Base-by-base conservation (phyloP, 2,888 invertebrate species). In the Sphaerophoria taeniata region DNA sequence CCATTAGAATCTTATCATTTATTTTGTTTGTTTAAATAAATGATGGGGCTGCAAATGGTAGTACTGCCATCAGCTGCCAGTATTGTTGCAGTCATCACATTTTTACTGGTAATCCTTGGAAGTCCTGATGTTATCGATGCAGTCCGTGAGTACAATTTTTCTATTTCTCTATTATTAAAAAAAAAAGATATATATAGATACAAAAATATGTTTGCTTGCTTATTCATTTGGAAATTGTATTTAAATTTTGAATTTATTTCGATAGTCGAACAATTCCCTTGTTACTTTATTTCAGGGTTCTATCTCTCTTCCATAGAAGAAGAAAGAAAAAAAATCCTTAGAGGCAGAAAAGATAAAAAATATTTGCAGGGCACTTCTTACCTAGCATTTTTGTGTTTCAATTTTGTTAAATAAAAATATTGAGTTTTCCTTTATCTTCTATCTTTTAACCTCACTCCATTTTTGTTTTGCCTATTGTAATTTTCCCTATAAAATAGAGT, bases 31-130 rank as follows among this genome's bases (percentile, higher is more conserved):
- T 58, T 49, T 87, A 85, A 86, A 87, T 85, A 90, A 89, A 91
- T 91, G 89, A 92, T 92, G 92, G 92, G 92, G 91, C 90, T 92
- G 92, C 92, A 91, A 90, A 90, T 91, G 91, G 92, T 91, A 89
- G 89, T 88, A 88, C 87, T 89, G 89, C 89, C 89, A 89, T 88
- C 89, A 91, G 91, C 89, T 90, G 90, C 90, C 90, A 90, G 89
- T 90, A 87, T 90, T 89, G 89, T 91, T 90, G 91, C 91, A 91
- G 89, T 89, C 85, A 89, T 88, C 88, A 87, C 89, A 87, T 88
- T 92, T 88, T 88, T 89, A 88, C 88, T 91, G 89, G 89, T 92
- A 88, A 88, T 89, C 89, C 89, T 82, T 81, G 88, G 92, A 90
- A 90, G 89, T 76, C 89, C 90, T 87, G 87, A 88, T 88, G 87